These are phyloP conservation scores for Engystomops pustulosus DNA, from an alignment of 2,113 vertebrate species.

Conservation along the genomic window DNA sequence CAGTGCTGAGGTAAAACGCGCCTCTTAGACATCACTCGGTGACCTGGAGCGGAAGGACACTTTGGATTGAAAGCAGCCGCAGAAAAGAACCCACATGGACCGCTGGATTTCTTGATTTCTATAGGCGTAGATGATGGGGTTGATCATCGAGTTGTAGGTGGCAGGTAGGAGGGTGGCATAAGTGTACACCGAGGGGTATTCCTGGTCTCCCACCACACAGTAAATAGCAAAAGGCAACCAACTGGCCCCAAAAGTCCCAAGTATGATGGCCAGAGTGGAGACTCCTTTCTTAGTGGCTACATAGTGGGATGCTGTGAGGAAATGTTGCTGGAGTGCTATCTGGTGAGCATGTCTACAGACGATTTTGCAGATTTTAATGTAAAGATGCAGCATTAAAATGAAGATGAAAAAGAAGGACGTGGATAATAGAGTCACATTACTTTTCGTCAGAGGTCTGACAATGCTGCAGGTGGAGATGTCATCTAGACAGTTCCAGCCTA, in stretches of 20 bases:
- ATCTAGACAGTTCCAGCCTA: slow-evolving; percentile 95
- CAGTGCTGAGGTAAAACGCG: slow-evolving; percentile 45
- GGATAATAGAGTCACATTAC: slow-evolving; percentile 87
- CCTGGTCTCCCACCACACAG: slow-evolving; percentile 87
- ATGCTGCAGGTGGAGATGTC: slow-evolving; percentile 87
- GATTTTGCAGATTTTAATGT: slow-evolving; percentile 95
- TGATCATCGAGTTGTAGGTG: slow-evolving; percentile 99
- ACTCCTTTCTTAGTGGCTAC: slow-evolving; percentile 94
- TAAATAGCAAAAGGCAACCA: slow-evolving; percentile 98
- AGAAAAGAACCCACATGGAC: slow-evolving; percentile 90
- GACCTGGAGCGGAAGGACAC: slow-evolving; percentile 90
- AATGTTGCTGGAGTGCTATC: slow-evolving; percentile 98
- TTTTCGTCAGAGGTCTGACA: slow-evolving; percentile 88
- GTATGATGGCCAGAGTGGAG: slow-evolving; percentile 91
- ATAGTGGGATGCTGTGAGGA: slow-evolving; percentile 90
- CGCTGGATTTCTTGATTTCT: slow-evolving; percentile 95
- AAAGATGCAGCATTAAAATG: slow-evolving; percentile 90
- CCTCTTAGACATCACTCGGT: slow-evolving; percentile 90
- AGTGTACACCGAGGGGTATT: slow-evolving; percentile 90
- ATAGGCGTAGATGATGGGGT: slow-evolving; percentile 98
- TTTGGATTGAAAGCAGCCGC: slow-evolving; percentile 90
- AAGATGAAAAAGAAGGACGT: slow-evolving; percentile 90
- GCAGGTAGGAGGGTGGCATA: slow-evolving; percentile 94
- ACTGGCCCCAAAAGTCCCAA: slow-evolving; percentile 95
- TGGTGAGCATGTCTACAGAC: slow-evolving; percentile 96